Percentiles rank a stretch among this genome's conserved stretches.
Evolutionary conservation across 2,113 vertebrate species (phyloP).

Genomic region (Cynopterus brachyotis): DNA sequence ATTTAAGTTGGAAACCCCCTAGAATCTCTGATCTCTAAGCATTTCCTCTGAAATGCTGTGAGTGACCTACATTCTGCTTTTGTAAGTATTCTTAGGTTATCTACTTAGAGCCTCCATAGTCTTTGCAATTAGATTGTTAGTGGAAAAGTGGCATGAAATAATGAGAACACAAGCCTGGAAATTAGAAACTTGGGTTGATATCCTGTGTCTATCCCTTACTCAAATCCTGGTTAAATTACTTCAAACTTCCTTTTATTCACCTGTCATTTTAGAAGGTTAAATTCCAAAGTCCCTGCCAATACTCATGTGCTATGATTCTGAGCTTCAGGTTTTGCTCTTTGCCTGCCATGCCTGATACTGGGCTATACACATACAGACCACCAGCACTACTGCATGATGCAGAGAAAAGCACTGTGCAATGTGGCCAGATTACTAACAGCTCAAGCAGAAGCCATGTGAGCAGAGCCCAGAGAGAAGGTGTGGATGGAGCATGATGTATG

Average conservation of each 20-base stretch:
- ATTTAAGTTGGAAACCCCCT: not conserved
- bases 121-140: not conserved
- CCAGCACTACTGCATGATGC: not conserved
- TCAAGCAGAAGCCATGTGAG: not conserved
- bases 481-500: not conserved
- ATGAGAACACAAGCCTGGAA: not conserved
- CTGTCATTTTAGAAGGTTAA: not conserved
- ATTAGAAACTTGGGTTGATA: not conserved
- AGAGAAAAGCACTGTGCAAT: not conserved
- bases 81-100: not conserved
- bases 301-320: not conserved
- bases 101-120: not conserved
- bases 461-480: not conserved
- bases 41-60: not conserved
- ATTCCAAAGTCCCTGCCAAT: not conserved
- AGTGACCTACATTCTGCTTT: not conserved
- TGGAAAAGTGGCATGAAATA: not conserved
- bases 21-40: not conserved
- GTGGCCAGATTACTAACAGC: not conserved
- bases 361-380: not conserved
- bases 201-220: not conserved
- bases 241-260: not conserved
- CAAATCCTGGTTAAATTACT: not conserved
- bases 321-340: not conserved
- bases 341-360: not conserved